Evolutionary conservation across 2,113 vertebrate genomes (phyloP), one percentile per base, ranked within the genome.

Genomic region (Columba livia): DNA sequence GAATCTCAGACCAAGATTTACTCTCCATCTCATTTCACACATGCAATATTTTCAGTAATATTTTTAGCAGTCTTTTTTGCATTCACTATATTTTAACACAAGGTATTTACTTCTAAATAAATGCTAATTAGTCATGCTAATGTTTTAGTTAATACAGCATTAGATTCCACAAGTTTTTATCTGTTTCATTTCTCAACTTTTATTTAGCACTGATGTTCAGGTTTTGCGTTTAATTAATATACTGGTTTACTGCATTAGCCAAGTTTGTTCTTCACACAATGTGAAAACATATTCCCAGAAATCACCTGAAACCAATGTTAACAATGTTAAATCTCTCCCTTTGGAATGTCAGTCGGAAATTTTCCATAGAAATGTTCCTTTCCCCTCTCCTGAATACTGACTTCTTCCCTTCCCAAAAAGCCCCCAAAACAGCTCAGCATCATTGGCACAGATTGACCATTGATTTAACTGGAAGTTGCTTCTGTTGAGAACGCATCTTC

Each of bases 131-230:
- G 28, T 83, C 42, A 18, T 7, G 32, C 26, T 53, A 42, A 38
- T 25, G 10, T 81, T 73, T 70, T 36, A 57, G 25, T 47, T 88
- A 60, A 80, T 7, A 47, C 6, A 86, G 34, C 42, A 53, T 18
- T 42, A 69, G 28, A 70, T 29, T 38, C 7, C 64, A 67, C 26
- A 73, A 66, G 5, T 36, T 81, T 66, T 77, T 10, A 44, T 12
- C 17, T 17, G 31, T 61, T 96, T 73, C 28, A 56, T 47, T 83
- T 93, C 60, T 74, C 75, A 91, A 7, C 15, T 23, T 90, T 44
- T 66, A 65, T 1, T 66, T 29, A 90, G 20, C 56, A 28, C 19
- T 0, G 0, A n/a, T 8, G 4, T 69, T 70, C 6, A 32, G 58
- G 5, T 54, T 85, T 64, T 61, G 40, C 31, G 36, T 87, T 79